phyloP scores from a whole-genome alignment of 2,113 vertebrate species.

The Ailurus styani region DNA sequence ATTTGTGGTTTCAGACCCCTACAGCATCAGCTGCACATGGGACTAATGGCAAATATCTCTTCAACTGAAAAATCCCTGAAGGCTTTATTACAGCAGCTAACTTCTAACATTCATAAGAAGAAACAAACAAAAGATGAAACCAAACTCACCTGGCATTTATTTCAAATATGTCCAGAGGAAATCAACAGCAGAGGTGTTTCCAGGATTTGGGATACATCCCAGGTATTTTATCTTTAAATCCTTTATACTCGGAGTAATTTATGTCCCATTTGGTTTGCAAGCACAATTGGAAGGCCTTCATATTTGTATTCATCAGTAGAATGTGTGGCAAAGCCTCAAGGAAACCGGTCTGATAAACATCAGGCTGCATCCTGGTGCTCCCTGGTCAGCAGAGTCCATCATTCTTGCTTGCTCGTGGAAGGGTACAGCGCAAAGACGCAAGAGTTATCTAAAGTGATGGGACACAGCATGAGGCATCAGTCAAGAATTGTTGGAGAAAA shows the following conservation, averaged over 20 bases:
- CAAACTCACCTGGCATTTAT: not conserved
- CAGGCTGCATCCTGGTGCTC: too few species aligned
- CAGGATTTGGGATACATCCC: not conserved
- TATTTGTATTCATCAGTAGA: not conserved
- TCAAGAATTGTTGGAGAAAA: not conserved
- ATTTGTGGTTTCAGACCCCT: not conserved
- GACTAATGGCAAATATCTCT: not conserved
- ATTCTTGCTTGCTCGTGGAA: not conserved
- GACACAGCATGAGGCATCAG: not conserved
- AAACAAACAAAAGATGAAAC: constrained; percentile 17
- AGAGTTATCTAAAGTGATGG: not conserved
- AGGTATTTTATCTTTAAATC: not conserved
- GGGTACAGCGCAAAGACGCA: not conserved
- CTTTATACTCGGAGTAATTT: not conserved
- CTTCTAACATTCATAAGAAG: not conserved
- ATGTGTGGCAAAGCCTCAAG: not conserved
- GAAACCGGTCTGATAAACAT: not conserved
- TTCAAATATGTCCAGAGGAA: constrained; percentile 9
- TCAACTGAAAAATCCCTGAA: not conserved
- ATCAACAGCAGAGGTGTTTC: not conserved
- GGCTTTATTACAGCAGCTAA: not conserved
- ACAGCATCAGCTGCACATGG: not conserved
- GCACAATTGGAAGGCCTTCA: not conserved
- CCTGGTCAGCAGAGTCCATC: not conserved
- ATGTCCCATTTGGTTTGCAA: not conserved